These are phyloP conservation scores for Caerostris darwini DNA, from an alignment of 1,140 invertebrate genomes.

Conservation along the genomic window DNA sequence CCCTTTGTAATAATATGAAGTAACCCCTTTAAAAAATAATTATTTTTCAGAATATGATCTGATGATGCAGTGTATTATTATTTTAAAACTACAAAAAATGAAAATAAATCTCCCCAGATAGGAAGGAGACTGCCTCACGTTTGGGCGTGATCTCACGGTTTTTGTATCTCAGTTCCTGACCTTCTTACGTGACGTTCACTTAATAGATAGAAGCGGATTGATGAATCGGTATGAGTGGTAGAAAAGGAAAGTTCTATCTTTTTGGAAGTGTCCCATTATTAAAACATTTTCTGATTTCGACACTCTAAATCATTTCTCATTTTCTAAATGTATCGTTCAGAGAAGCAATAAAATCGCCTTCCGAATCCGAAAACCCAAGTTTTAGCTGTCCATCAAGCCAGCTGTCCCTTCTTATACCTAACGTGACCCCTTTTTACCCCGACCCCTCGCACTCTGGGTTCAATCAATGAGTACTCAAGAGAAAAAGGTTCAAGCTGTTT, in stretches of 20 bases:
- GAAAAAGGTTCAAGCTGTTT: slow-evolving; percentile 75
- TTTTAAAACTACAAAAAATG: background rate
- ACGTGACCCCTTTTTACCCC: slow-evolving; percentile 39
- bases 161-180: background rate
- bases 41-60: too few relatives aligned
- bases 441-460: slow-evolving; percentile 44
- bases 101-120: background rate
- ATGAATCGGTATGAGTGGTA: background rate
- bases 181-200: slow-evolving; percentile 49
- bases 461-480: slow-evolving; percentile 74
- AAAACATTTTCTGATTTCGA: slow-evolving; percentile 66
- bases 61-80: too few relatives aligned
- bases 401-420: slow-evolving; percentile 56
- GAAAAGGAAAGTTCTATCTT: background rate
- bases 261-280: slow-evolving; percentile 47
- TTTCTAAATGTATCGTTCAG: slow-evolving; percentile 67
- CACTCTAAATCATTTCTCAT: slow-evolving; percentile 66
- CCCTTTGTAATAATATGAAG: too few relatives aligned
- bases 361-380: slow-evolving; percentile 17
- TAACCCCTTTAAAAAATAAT: too few relatives aligned
- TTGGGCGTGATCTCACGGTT: background rate
- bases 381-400: slow-evolving; percentile 69
- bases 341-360: slow-evolving; percentile 40
- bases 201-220: slow-evolving; percentile 34
- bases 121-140: background rate